Evolutionary conservation across 2,888 invertebrate species (phyloP), one percentile per base, ranked within the genome.

Genomic region (Clusia tigrina): DNA sequence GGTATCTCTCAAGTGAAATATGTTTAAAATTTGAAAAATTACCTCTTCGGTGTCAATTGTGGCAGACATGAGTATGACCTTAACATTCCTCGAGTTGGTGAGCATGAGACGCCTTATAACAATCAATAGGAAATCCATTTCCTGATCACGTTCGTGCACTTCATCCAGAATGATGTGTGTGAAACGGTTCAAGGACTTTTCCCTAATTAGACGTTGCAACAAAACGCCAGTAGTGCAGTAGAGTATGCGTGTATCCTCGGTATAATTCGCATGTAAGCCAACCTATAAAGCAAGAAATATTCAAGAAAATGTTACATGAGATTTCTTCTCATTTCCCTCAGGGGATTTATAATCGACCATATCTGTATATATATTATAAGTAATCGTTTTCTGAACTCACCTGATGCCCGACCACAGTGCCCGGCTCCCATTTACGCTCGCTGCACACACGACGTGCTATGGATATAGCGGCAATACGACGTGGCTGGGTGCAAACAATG

Each of bases 101-200:
- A 74, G 84, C 25, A 95, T 83, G 53, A 96, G 86, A 73, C 91
- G 92, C 67, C 92, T 89, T 0, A 96, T 90, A 10, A 98, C 85
- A 12, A 97, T 85, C 22, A 98, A 81, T 1, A 94, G 84, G 78
- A 98, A 95, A 78, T 98, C 98, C 87, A 95, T 93, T 24, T 96
- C 93, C 78, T 94, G 91, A 71, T 93, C 93, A 42, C 98, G 86
- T 82, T 98, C 98, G 74, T 98, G 96, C 0, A 97, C 93, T 85
- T 98, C 97, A 79, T 97, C 97, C 6, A 98, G 85, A 64, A 97
- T 90, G 42, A 98, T 88, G 78, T 98, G 98, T 0, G 96, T 95
- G 76, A 87, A 97, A 64, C 90, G 87, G 52, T 88, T 87, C 84
- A 97, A 86, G 23, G 88, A 88, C 79, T 92, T 93, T 0, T 86